Evolutionary conservation across 2,888 invertebrate species (phyloP).

Genomic region (Troglohyphantes excavatus): DNA sequence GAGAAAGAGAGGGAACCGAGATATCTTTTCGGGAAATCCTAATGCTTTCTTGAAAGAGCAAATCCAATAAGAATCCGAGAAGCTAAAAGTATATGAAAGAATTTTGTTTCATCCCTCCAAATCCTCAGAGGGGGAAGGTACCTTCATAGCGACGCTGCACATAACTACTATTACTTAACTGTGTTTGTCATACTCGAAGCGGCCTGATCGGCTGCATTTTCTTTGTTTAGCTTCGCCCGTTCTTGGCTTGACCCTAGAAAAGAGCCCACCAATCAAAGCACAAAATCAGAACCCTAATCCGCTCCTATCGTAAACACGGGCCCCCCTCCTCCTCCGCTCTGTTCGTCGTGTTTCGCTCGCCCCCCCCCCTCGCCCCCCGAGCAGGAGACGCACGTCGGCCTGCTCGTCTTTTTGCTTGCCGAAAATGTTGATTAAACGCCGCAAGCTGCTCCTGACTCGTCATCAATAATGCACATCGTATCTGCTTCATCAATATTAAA

Average conservation of each 20-base stretch:
- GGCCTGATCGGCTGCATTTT: slow-evolving; percentile 72
- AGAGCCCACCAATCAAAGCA: slow-evolving; percentile 76
- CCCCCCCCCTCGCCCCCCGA: not conserved
- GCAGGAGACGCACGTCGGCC: slow-evolving; percentile 69
- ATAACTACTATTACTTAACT: slow-evolving; percentile 78
- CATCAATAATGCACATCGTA: slow-evolving; percentile 78
- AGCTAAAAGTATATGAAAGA: slow-evolving; percentile 56
- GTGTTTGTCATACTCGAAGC: slow-evolving; percentile 73
- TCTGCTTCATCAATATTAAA: slow-evolving; percentile 76
- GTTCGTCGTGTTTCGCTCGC: too few relatives aligned
- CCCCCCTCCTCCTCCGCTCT: slow-evolving; percentile 19
- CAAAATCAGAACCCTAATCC: slow-evolving; percentile 77
- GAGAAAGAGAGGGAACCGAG: not conserved
- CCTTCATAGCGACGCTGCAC: slow-evolving; percentile 51
- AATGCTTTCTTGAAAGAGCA: slow-evolving; percentile 66
- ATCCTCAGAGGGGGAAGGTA: slow-evolving; percentile 42
- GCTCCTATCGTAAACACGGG: slow-evolving; percentile 77
- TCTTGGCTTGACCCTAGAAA: slow-evolving; percentile 74
- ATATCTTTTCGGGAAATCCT: slow-evolving; percentile 38
- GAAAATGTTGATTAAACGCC: slow-evolving; percentile 79
- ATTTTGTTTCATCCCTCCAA: slow-evolving; percentile 43
- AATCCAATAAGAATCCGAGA: slow-evolving; percentile 66
- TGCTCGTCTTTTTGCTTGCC: slow-evolving; percentile 74
- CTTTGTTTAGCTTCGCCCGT: slow-evolving; percentile 71
- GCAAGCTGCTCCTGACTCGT: slow-evolving; percentile 71